These are phyloP conservation scores for Macroglossus sobrinus DNA, from an alignment of 2,113 vertebrate genomes.

Conservation along the genomic window DNA sequence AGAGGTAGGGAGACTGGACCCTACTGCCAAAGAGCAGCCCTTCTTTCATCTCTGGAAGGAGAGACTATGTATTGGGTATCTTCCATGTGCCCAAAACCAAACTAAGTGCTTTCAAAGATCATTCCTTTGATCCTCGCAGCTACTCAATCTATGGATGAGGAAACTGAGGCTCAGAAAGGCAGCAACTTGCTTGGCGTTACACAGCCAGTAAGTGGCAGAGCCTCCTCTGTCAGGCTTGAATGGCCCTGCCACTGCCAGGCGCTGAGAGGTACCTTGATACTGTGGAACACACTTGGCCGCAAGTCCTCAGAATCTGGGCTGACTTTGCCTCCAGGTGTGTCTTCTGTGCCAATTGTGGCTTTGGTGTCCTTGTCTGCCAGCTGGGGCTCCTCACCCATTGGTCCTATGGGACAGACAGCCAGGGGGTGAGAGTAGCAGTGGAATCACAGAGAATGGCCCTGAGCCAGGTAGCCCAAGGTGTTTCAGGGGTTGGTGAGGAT, in stretches of 20 bases:
- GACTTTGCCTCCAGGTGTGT: neutral
- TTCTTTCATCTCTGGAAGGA: neutral
- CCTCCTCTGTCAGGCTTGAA: too few relatives aligned
- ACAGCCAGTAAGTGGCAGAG: neutral
- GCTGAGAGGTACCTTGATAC: slow-evolving; percentile 61
- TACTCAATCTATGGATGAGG: neutral
- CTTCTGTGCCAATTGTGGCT: neutral
- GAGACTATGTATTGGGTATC: neutral
- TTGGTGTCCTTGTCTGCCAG: slow-evolving; percentile 33
- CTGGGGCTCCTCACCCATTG: neutral
- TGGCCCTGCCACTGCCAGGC: too few relatives aligned
- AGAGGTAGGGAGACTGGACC: neutral
- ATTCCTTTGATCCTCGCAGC: neutral
- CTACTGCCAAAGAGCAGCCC: neutral
- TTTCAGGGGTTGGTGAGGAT: neutral
- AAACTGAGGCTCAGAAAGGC: neutral
- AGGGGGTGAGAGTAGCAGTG: neutral
- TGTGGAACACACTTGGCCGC: slow-evolving; percentile 16
- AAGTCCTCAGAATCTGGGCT: neutral
- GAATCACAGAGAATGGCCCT: neutral
- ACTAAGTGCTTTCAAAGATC: neutral
- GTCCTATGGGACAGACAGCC: slow-evolving; percentile 27
- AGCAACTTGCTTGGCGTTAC: neutral
- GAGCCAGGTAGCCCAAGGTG: neutral
- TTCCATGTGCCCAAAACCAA: neutral